Base-by-base conservation (phyloP, 2,113 vertebrate species). In the Leptodactylus fuscus region DNA sequence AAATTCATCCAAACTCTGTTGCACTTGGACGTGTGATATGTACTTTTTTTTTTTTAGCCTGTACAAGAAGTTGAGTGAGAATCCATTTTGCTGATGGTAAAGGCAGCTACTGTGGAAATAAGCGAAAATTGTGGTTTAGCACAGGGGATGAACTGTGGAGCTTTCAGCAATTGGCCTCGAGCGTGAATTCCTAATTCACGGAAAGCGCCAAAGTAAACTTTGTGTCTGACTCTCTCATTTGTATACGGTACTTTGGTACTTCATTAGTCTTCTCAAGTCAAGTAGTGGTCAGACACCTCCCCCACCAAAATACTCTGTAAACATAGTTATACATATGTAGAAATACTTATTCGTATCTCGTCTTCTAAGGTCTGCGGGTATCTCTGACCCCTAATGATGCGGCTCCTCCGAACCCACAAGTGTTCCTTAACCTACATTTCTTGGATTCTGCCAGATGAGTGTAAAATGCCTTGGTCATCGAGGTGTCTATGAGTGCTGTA, bases 131-230 rank as follows among this genome's bases (percentile, higher is more conserved):
- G 74, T 18, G 27, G 29, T 44, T 80, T 11, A 71, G 62, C 62
- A 85, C 75, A 70, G 83, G 41, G 76, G 62, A 80, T 38, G 77
- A 71, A 85, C 75, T 71, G 75, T 70, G 29, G 34, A 24, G 15
- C 83, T 70, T 55, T 49, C 48, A 22, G 76, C 13, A n/a, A 79
- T 34, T 85, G 60, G 75, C 62, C 34, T 55, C 20, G 53, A 13
- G 55, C 11, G 18, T 29, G 18, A 78, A 85, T 85, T 85, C 83
- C 55, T 77, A 46, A 69, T 85, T 85, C 22, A 9, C 27, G 74
- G 44, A 38, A 67, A 49, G 11, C 58, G 83, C 83, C 83, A 85
- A 85, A 58, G 62, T 69, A 80, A 85, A 85, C 62, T 41, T n/a
- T 46, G 41, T 67, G 69, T 22, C 15, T 84, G 67, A 76, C 75